Evolutionary conservation across 2,888 invertebrate species (phyloP).

Genomic region (Lithodes maja): DNA sequence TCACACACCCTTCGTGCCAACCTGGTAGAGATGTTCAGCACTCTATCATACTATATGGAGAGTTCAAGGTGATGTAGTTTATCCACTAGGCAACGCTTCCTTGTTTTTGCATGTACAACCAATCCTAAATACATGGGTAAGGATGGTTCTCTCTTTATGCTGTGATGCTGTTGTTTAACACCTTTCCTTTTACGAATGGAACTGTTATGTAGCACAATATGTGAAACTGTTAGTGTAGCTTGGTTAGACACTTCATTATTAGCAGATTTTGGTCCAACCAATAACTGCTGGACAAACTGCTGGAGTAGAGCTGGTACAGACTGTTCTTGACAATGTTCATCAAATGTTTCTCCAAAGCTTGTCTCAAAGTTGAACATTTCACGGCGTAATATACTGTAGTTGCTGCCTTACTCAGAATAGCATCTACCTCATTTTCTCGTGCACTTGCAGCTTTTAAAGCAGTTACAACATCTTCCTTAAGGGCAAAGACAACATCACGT

Average conservation of each 20-base stretch:
- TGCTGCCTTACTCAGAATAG: background rate
- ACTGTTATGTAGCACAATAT: constrained; percentile 16
- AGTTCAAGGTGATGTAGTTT: background rate
- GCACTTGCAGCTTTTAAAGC: background rate
- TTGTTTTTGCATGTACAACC: constrained; percentile 3
- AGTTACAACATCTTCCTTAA: background rate
- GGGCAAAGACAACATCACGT: constrained; percentile 1
- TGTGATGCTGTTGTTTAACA: constrained; percentile 10
- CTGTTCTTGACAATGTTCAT: constrained; percentile 20
- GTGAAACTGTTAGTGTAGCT: constrained; percentile 17
- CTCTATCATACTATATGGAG: background rate
- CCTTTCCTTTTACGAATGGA: constrained; percentile 14
- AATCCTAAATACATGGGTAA: background rate
- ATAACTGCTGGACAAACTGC: constrained; percentile 16
- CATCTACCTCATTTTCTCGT: background rate
- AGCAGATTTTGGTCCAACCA: constrained; percentile 13
- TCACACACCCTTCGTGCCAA: constrained; percentile 20
- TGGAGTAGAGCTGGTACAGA: constrained; percentile 19
- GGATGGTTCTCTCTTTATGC: constrained; percentile 4
- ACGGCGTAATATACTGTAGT: background rate
- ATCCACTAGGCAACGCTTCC: constrained; percentile 5
- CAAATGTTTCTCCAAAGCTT: constrained; percentile 6
- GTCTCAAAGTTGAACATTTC: background rate
- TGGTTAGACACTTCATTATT: constrained; percentile 1
- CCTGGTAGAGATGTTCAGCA: constrained; percentile 8